Base-by-base conservation (phyloP, 2,113 vertebrate genomes). In the Syngnathoides biaculeatus region DNA sequence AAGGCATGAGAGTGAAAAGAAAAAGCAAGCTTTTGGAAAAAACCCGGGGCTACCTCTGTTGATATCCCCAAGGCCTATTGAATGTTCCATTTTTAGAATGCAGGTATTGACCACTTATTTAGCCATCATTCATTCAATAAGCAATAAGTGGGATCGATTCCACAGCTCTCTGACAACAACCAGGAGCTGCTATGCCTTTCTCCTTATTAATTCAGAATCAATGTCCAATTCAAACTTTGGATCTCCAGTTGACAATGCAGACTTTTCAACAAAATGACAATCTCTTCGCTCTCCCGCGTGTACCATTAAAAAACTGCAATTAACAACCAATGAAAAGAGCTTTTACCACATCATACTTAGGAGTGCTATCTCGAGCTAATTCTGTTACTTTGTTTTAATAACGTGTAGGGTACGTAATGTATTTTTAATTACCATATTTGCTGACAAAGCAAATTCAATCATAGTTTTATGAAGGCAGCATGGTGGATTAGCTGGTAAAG, bases 1-100 rank as follows among this genome's bases (percentile, higher is more conserved):
- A 64, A n/a, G 10, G 30, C 30, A 20, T 27, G 5, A 60, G 10
- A 55, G 43, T 38, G 38, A 11, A 5, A 3, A 2, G 8, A 30
- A 7, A 27, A 20, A 52, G 39, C 66, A 26, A 64, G 43, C 79
- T 10, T 11, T 53, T 56, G 63, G 69, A 57, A 71, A 74, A 79
- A 56, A 74, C 8, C 55, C 12, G 47, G 60, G 22, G 9, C 47
- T 68, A 58, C 47, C 70, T 79, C 58, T 39, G 70, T 65, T 67
- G 63, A 58, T 86, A 78, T 84, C 61, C 58, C 24, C 55, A 47
- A 3, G 58, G 45, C 50, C 73, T 79, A 87, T 87, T 65, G 77
- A 87, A 78, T 61, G 57, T 65, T 59, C 56, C 61, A 58, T 81
- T 89, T 89, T 88, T 79, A 59, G 71, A 82, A 75, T 59, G 48